Base-by-base conservation (phyloP, 2,113 vertebrate species). In the Dicaeum eximium region DNA sequence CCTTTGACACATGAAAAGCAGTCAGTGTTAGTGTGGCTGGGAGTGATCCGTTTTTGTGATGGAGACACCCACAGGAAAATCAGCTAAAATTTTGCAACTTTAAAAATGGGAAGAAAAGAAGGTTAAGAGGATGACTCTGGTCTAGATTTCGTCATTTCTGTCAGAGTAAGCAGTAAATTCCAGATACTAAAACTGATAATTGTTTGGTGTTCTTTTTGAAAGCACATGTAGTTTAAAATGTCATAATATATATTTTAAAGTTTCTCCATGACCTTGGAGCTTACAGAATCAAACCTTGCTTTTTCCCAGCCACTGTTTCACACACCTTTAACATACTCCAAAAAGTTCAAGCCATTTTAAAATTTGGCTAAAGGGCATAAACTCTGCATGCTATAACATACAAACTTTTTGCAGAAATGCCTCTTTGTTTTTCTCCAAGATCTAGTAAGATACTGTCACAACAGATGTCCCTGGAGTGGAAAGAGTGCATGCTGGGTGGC, bases 401-500 rank as follows among this genome's bases (percentile, higher is more conserved):
- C 50, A 81, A 21, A 35, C 21, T 22, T 88, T 70, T 61, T 67
- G 24, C 56, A 78, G 33, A 77, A 82, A 72, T 74, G 40, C 20
- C 19, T 86, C 90, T 92, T 47, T 47, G 65, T 87, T 93, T 92
- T 88, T 77, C 37, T 91, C 75, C 7, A 3, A 18, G 12, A 84
- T 84, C n/a, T 71, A 13, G 13, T 54, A 78, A 77, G 33, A 25
- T 33, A 31, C 8, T 83, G 27, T 54, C 74, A 19, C 40, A 73
- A 71, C 37, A 57, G 61, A 47, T 61, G 35, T 51, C 86, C 53
- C 80, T 74, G 80, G 38, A 89, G 83, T 47, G 58, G 20, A 77
- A n/a, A 74, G 15, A 65, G 38, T 42, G 24, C 54, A 66, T 47
- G 40, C 24, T 24, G 20, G 69, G 78, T 16, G 35, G 75, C 38